Evolutionary conservation across 1,140 invertebrate species (phyloP), one percentile per base, ranked within the genome.

Genomic region (Drosophila ercepeae): DNA sequence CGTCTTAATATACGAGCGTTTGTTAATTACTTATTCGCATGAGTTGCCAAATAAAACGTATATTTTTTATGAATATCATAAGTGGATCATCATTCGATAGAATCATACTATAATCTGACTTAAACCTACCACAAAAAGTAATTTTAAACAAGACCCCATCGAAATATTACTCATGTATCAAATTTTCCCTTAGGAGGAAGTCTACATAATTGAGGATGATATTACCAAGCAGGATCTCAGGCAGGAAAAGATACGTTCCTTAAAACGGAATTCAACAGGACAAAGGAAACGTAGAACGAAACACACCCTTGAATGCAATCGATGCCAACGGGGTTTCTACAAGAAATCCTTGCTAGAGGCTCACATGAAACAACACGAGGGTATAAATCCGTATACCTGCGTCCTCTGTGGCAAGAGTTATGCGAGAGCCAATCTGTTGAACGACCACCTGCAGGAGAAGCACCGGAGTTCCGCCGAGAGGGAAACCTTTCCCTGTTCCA

Each of bases 121-220:
- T n/a, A n/a, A n/a, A n/a, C n/a, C n/a, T n/a, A n/a, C n/a, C n/a
- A n/a, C n/a, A n/a, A n/a, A n/a, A n/a, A n/a, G n/a, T n/a, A n/a
- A n/a, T n/a, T n/a, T n/a, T n/a, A n/a, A n/a, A n/a, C n/a, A 9
- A 0, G 1, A 3, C 3, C 11, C 9, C 9, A 11, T 32, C 3
- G 29, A 32, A 11, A 32, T 9, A 1, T 11, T 32, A 11, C 29
- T n/a, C 9, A 32, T 32, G 2, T n/a, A 32, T n/a, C 39, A 8
- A 3, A 18, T 2, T n/a, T n/a, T n/a, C n/a, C 14, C 6, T 27
- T 29, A 86, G 81, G 82, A 88, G 36, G 70, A 88, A 27, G 82
- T 88, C 0, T 88, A 75, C 32, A 77, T 88, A 45, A 29, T 82
- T 9, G 82, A 88, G 25, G 78, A 88, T 49, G 70, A 75, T 14